phyloP scores from a whole-genome alignment of 2,113 vertebrate species.

The Psettodes erumei region DNA sequence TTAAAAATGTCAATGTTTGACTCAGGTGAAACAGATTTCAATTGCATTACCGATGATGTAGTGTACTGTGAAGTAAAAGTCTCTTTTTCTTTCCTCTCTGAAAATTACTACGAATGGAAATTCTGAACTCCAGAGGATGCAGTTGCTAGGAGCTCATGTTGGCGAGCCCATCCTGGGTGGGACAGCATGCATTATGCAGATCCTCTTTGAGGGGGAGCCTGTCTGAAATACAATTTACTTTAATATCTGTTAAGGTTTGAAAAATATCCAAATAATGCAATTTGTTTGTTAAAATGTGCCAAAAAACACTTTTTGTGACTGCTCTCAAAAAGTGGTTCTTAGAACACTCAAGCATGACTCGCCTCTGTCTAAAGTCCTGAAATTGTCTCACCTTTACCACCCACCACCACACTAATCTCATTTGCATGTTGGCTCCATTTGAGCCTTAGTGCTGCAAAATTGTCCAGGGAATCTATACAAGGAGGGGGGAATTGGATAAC shows the following conservation, averaged over 20 bases:
- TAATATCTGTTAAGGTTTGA: not conserved
- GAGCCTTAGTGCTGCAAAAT: conserved; percentile 37
- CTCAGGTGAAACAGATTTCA: too few species aligned
- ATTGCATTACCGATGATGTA: too few species aligned
- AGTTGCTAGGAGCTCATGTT: not conserved
- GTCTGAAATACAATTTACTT: not conserved
- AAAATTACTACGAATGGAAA: too few species aligned
- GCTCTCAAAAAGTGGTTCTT: conserved; percentile 20
- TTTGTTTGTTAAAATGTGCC: not conserved
- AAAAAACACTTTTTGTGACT: too few species aligned
- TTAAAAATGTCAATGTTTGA: too few species aligned
- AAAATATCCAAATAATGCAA: not conserved
- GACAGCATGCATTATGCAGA: not conserved
- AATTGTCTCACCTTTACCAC: conserved; percentile 25
- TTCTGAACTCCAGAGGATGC: not conserved
- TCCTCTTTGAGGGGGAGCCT: not conserved
- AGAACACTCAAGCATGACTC: conserved; percentile 1
- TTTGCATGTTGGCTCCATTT: conserved; percentile 48
- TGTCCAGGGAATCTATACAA: conserved; percentile 47
- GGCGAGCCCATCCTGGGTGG: not conserved
- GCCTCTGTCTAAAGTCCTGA: conserved; percentile 22
- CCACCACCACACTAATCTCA: conserved; percentile 13
- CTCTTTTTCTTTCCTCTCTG: not conserved
- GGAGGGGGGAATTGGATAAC: conserved; percentile 48
- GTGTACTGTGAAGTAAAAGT: too few species aligned